Evolutionary conservation across 2,888 invertebrate species (phyloP).

Genomic region (Mythimna impura): DNA sequence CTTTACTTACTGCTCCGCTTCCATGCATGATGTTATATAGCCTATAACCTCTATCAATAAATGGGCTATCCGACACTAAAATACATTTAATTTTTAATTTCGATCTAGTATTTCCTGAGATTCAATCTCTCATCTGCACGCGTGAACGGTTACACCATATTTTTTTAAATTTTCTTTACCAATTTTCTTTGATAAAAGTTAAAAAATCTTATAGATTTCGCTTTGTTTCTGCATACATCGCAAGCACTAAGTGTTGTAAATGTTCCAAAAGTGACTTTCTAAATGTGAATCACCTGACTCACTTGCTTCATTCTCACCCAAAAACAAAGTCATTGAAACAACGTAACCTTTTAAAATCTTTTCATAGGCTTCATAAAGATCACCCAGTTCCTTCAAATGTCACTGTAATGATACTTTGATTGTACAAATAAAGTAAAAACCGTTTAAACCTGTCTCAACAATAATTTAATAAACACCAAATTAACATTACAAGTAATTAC

Average conservation of each 20-base stretch:
- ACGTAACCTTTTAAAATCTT: constrained; percentile 10
- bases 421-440: constrained; percentile 5
- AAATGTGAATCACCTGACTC: no score
- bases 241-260: background rate
- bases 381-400: constrained; percentile 4
- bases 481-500: constrained; percentile 4
- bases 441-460: background rate
- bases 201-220: background rate
- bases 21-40: no score
- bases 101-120: no score
- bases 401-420: constrained; percentile 17
- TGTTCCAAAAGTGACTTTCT: background rate
- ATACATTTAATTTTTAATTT: no score
- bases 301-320: background rate
- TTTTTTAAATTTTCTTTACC: no score
- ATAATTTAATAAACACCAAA: constrained; percentile 8
- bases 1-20: no score
- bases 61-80: no score
- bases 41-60: no score
- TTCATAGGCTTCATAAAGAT: constrained; percentile 4
- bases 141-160: no score
- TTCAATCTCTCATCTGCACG: no score
- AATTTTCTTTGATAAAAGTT: no score
- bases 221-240: background rate
- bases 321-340: background rate